Base-by-base conservation (phyloP, 2,797 vertebrate species). In the Pipistrellus pipistrellus region DNA sequence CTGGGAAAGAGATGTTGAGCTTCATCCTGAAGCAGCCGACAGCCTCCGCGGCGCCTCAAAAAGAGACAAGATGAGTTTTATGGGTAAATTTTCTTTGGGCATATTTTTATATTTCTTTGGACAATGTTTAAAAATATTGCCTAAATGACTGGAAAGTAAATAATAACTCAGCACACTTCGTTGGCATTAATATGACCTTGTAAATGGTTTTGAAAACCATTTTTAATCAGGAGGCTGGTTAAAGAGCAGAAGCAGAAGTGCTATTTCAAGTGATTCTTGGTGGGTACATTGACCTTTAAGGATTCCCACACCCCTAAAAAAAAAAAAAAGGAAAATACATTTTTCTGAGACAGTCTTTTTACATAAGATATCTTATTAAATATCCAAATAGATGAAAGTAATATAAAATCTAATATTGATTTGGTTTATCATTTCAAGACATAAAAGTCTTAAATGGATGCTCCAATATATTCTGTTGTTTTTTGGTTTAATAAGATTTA, bases 341-440 rank as follows among this genome's bases (percentile, higher is more conserved):
- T 92, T 91, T 53, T 85, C 71, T 93, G 25, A 59, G 75, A 86
- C 2, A 73, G 3, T 82, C 6, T 51, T 82, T 84, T 85, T 35
- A 87, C 1, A 69, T 32, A 23, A 27, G 41, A 9, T 84, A 20
- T 71, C 23, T 59, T 55, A 90, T 69, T 72, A 93, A 90, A 94
- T 89, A 87, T 41, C 7, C 41, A 83, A 72, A 82, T 8, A 93
- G 14, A 88, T 62, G 66, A 91, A 72, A 92, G 4, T 76, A 23
- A 92, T 89, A 85, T 86, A 48, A 85, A 83, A 86, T 41, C 71
- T 73, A 80, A 82, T 88, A 91, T 64, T 87, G 30, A 91, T 68
- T 83, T 82, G 20, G 11, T 0, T 95, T 93, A 88, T 41, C 64
- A 85, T 93, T 94, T 95, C 23, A 78, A 90, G 75, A 48, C 35